phyloP scores from a whole-genome alignment of 2,113 vertebrate genomes.

The Rhabdornis inornatus region DNA sequence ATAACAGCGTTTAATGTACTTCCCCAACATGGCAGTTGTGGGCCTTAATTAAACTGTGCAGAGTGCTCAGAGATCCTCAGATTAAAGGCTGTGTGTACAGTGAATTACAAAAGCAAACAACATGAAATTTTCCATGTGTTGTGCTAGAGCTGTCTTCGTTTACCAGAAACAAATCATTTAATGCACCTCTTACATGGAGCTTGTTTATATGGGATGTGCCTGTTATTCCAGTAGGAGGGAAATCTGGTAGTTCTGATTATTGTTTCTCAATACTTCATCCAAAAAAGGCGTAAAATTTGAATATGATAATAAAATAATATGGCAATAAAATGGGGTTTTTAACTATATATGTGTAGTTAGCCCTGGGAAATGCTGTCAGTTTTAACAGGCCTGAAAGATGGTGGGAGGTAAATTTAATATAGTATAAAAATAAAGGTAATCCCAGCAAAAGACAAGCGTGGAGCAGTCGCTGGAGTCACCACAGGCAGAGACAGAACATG shows the following conservation, averaged over 20 bases:
- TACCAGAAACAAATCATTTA: slow-evolving; percentile 38
- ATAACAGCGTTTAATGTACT: slow-evolving; percentile 25
- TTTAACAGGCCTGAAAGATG: not conserved
- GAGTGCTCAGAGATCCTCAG: slow-evolving; percentile 1
- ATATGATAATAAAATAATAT: not conserved
- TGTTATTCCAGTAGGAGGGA: slow-evolving; percentile 9
- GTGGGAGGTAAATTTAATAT: slow-evolving; percentile 40
- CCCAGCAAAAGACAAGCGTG: not conserved
- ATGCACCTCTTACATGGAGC: not conserved
- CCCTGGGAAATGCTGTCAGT: not conserved
- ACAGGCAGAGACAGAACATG: not conserved
- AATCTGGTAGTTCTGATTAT: not conserved
- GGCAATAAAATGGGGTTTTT: not conserved
- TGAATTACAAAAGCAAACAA: slow-evolving; percentile 57
- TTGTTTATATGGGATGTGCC: slow-evolving; percentile 11
- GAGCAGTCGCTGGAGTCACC: slow-evolving; percentile 3
- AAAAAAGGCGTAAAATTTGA: not conserved
- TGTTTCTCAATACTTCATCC: not conserved
- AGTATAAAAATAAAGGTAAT: slow-evolving; percentile 36
- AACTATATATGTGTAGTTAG: not conserved
- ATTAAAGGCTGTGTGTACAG: slow-evolving; percentile 38
- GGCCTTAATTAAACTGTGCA: slow-evolving; percentile 42
- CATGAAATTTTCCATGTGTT: slow-evolving; percentile 35
- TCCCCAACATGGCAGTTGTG: slow-evolving; percentile 25
- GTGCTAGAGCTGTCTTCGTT: slow-evolving; percentile 36